Evolutionary conservation across 2,797 vertebrate species (phyloP).

Genomic region (Chiroxiphia lanceolata): DNA sequence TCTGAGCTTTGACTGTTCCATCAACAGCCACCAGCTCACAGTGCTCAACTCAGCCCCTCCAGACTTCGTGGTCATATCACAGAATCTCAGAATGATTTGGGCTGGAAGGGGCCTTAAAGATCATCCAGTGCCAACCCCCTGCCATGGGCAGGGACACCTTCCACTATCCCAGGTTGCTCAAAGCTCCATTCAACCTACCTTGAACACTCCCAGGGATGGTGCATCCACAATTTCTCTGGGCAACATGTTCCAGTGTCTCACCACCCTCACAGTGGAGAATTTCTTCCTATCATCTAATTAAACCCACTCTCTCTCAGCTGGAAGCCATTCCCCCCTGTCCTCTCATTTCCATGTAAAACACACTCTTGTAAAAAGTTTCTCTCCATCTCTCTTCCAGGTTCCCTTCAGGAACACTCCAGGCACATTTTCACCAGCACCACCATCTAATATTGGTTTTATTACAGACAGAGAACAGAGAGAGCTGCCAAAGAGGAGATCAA

Average conservation of each 20-base stretch:
- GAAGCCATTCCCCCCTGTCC: too few species aligned
- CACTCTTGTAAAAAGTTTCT: background rate
- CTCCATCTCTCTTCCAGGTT: background rate
- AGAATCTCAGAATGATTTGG: background rate
- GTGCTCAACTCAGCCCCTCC: background rate
- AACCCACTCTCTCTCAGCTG: background rate
- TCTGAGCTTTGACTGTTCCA: background rate
- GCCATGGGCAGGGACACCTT: background rate
- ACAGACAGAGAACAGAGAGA: background rate
- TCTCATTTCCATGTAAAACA: background rate
- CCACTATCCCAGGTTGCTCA: background rate
- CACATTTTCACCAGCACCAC: background rate
- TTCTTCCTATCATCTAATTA: background rate
- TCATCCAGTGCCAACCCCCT: background rate
- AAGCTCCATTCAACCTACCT: background rate
- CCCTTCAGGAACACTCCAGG: background rate
- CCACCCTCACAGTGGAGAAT: background rate
- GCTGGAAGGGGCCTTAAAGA: background rate
- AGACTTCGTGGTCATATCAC: background rate
- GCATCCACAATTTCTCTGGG: background rate
- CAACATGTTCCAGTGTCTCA: background rate
- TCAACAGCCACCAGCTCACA: background rate
- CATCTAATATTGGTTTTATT: background rate
- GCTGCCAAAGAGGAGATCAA: background rate
- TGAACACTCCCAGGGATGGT: too few species aligned